These are phyloP conservation scores for Anhinga anhinga DNA, from an alignment of 2,113 vertebrate species.

Conservation along the genomic window DNA sequence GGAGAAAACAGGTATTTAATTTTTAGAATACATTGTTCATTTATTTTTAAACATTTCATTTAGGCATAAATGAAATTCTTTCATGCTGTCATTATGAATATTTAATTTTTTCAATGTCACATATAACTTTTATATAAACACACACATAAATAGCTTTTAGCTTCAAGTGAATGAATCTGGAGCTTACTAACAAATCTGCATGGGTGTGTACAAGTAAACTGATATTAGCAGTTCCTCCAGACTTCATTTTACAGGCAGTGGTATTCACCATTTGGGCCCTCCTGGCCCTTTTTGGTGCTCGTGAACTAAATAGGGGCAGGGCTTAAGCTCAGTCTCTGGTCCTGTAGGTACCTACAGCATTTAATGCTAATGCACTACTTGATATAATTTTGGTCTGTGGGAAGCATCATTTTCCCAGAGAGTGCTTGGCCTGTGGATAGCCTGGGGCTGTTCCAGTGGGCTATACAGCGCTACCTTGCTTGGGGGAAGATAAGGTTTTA, in stretches of 20 bases:
- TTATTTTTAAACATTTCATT: conserved; percentile 61
- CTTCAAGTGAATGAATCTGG: conserved; percentile 5
- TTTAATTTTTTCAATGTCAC: conserved; percentile 52
- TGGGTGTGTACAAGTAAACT: background rate
- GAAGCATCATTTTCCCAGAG: background rate
- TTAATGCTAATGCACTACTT: background rate
- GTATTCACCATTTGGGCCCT: background rate
- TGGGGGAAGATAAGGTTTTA: background rate
- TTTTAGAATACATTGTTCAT: conserved; percentile 57
- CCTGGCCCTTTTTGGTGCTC: background rate
- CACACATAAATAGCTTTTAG: conserved; percentile 26
- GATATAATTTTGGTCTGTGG: background rate
- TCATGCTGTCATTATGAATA: conserved; percentile 49
- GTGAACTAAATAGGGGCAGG: background rate
- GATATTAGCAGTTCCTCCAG: background rate
- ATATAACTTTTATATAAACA: conserved; percentile 62
- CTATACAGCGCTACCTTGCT: background rate
- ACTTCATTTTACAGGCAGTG: background rate
- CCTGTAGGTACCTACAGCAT: background rate
- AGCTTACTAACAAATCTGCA: background rate
- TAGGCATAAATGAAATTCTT: conserved; percentile 38
- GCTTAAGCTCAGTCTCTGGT: background rate
- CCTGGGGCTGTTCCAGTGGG: background rate
- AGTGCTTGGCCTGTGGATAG: fast-evolving
- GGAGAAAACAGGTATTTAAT: conserved; percentile 48